These are phyloP conservation scores for Perdita meconis DNA, from an alignment of 2,888 invertebrate genomes.

Conservation along the genomic window DNA sequence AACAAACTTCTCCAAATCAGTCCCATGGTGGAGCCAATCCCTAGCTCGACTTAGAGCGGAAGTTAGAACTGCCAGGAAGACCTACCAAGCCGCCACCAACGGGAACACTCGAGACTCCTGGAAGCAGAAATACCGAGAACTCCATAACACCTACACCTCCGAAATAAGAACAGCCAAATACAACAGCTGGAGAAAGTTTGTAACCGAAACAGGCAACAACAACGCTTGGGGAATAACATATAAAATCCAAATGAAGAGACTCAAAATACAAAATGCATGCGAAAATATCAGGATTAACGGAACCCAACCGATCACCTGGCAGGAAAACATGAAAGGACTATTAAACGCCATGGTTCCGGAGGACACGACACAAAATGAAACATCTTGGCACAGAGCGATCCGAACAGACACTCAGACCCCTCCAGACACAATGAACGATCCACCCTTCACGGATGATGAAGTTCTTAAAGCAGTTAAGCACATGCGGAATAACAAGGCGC, in stretches of 20 bases:
- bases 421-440: neutral
- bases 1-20: constrained; percentile 9
- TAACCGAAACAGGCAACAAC: constrained; percentile 7
- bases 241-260: neutral
- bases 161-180: neutral
- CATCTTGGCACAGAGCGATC: neutral
- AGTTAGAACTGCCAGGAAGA: neutral
- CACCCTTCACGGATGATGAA: neutral
- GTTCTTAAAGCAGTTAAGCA: neutral
- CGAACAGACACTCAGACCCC: neutral
- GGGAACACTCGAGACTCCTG: too few species aligned
- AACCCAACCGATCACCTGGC: too few species aligned
- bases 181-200: constrained; percentile 26
- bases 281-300: neutral
- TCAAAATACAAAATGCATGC: neutral
- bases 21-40: constrained; percentile 10
- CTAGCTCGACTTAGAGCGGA: neutral
- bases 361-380: neutral
- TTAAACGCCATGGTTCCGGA: neutral
- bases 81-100: neutral
- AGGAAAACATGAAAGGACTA: too few species aligned
- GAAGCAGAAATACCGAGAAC: too few species aligned
- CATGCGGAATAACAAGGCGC: neutral
- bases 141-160: neutral
- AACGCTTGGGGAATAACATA: neutral